Conservation (phyloP, 2,113 vertebrate genomes). For the Suricata suricatta region DNA sequence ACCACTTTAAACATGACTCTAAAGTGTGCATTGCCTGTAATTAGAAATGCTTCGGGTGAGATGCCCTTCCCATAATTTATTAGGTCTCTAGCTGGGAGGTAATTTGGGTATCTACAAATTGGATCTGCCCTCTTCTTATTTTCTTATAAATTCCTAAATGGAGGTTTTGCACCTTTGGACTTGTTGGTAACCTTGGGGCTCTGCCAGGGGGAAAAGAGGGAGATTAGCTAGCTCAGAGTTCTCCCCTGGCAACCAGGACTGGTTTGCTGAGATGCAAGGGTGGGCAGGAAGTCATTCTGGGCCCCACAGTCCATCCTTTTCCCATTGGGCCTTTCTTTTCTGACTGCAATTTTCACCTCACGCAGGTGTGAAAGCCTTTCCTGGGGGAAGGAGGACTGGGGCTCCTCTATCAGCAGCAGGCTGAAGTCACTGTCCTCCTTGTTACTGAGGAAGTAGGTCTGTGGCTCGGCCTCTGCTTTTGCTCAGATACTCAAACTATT, state of each 20-base stretch:
- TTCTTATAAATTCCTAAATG: slow-evolving; percentile 4
- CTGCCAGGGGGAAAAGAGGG: not conserved
- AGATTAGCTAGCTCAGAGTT: not conserved
- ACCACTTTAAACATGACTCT: not conserved
- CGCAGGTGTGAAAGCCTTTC: slow-evolving; percentile 66
- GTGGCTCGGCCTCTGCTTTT: slow-evolving; percentile 52
- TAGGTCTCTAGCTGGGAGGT: not conserved
- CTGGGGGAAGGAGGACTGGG: slow-evolving; percentile 59
- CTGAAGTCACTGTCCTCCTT: slow-evolving; percentile 22
- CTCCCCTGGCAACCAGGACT: not conserved
- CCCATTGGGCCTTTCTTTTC: slow-evolving; percentile 17
- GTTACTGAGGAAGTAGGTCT: slow-evolving; percentile 7
- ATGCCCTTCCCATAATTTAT: not conserved
- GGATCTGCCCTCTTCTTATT: not conserved
- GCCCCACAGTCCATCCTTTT: not conserved
- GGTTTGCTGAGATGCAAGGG: not conserved
- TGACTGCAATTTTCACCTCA: slow-evolving; percentile 76
- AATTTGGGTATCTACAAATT: not conserved
- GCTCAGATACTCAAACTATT: slow-evolving; percentile 73
- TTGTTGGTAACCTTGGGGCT: not conserved
- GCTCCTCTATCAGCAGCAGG: not conserved
- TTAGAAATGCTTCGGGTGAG: not conserved
- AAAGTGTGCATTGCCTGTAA: not conserved
- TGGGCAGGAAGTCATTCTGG: not conserved
- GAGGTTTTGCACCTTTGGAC: slow-evolving; percentile 3